Percentiles rank a stretch among this genome's conserved stretches.
Conservation (phyloP, 2,113 vertebrate species). For the Circaetus cinerascens region DNA sequence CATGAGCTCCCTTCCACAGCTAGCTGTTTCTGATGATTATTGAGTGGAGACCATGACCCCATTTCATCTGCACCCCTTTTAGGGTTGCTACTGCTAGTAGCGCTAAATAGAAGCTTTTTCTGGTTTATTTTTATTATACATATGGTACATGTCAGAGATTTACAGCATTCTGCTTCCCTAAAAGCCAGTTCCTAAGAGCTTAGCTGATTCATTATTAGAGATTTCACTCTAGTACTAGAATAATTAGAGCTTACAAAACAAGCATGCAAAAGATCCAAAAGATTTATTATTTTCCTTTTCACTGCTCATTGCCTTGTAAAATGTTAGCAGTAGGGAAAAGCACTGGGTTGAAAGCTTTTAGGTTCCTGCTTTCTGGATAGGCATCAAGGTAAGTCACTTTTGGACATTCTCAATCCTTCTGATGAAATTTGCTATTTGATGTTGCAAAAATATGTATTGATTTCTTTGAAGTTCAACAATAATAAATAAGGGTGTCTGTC, state of each 20-base stretch:
- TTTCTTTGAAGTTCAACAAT: neutral
- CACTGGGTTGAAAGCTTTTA: neutral
- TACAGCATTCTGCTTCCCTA: neutral
- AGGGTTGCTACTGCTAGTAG: neutral
- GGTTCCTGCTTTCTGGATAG: neutral
- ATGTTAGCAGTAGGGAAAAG: neutral
- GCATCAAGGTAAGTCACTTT: neutral
- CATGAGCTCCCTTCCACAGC: neutral
- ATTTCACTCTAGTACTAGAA: neutral
- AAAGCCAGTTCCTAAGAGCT: neutral
- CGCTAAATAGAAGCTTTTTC: neutral
- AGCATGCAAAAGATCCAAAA: neutral
- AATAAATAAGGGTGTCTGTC: neutral
- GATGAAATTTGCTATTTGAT: neutral
- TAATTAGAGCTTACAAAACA: conserved; percentile 6
- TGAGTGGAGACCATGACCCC: neutral
- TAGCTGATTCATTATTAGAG: neutral
- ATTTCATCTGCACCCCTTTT: neutral
- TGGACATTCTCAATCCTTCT: neutral
- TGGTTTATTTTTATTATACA: neutral
- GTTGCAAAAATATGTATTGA: neutral
- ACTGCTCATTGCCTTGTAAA: neutral
- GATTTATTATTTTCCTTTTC: neutral
- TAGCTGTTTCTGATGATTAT: neutral
- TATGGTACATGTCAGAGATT: neutral